Base-by-base conservation (phyloP, 2,797 vertebrate genomes). In the Enteromius mattozi region DNA sequence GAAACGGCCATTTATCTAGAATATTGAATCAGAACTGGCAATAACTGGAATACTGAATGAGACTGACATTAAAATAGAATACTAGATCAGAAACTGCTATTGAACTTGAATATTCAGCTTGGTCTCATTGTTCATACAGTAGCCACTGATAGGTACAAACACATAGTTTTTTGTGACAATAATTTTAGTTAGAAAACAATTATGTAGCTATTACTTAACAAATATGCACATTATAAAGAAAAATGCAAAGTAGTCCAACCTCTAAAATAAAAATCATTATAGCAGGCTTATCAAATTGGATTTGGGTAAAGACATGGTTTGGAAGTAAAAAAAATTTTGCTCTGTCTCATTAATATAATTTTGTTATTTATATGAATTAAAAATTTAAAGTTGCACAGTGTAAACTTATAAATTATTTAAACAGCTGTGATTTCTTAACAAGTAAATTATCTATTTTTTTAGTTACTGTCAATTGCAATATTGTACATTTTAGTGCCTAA, bases 21-120 rank as follows among this genome's bases (percentile, higher is more conserved):
- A 35, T 68, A 80, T 66, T 80, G 63, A 66, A 71, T 42, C 33
- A 70, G 30, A 84, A 47, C 14, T 65, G 42, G 27, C 27, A 56
- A 65, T 42, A 82, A 61, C 35, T 17, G n/a, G 75, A 77, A 77
- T 77, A 61, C 75, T 77, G 54, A 77, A 24, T 27, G 33, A 61
- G 35, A n/a, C 45, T 33, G 61, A 21, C 45, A 68, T 37, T 80
- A 35, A 80, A 24, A 63, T 63, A 30, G 10, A 78, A 45, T 65
- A 21, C 24, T 65, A 42, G 54, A 33, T 65, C 3, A 47, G 59
- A 65, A 47, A 65, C 40, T 30, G 37, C 9, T 47, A 45, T 19
- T 42, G 3, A 78, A 40, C 54, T 45, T 65, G 9, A 54, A 12
- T n/a, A 3, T 13, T 74, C 17, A 35, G 27, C 2, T 47, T 75